These are phyloP conservation scores for Oxyura jamaicensis DNA, from an alignment of 2,113 vertebrate genomes.

Conservation along the genomic window DNA sequence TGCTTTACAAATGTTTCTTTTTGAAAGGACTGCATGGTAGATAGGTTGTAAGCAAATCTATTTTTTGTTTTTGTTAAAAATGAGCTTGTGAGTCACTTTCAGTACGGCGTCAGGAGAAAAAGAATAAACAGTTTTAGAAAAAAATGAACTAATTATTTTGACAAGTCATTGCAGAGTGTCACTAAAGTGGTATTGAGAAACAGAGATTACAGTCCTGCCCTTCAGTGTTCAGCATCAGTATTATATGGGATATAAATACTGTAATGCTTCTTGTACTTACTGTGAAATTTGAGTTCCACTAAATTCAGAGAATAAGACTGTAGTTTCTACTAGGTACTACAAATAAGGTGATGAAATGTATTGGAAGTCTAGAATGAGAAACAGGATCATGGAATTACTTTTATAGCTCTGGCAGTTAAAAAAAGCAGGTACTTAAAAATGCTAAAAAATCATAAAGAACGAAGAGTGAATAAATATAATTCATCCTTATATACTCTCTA, in stretches of 20 bases:
- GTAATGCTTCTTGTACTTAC: neutral
- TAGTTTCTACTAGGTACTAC: neutral
- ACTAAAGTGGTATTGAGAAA: neutral
- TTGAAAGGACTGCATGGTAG: neutral
- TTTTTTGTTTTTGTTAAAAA: neutral
- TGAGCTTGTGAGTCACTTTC: neutral
- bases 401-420: neutral
- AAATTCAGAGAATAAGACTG: neutral
- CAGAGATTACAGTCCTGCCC: neutral
- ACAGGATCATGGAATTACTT: neutral
- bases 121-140: neutral
- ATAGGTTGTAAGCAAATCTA: neutral
- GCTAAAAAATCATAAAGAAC: neutral
- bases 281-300: neutral
- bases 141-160: neutral
- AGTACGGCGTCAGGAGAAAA: neutral
- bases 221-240: neutral
- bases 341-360: neutral
- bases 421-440: neutral
- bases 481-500: neutral
- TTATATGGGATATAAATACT: neutral
- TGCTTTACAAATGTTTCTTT: neutral
- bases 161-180: neutral
- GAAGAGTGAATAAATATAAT: neutral
- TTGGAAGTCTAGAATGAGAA: neutral